phyloP scores from a whole-genome alignment of 2,888 invertebrate genomes.

The Acanthopleura granulata region DNA sequence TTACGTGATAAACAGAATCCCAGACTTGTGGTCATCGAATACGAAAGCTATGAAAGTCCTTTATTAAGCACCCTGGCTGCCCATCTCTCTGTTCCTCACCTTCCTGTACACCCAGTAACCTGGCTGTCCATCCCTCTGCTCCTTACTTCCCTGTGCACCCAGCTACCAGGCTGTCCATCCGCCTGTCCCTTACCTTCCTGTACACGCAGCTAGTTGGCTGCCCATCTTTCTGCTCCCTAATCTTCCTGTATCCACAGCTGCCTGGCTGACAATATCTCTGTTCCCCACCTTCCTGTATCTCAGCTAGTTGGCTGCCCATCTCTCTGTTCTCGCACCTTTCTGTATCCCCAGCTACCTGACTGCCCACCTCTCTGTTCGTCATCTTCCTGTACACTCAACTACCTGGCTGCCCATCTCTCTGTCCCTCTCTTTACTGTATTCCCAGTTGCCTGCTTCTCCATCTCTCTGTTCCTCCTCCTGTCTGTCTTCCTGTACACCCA shows the following conservation, averaged over 20 bases:
- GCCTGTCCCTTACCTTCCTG: not conserved
- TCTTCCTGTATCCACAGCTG: not conserved
- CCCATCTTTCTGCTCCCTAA: too few species aligned
- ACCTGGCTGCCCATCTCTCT: slow-evolving; percentile 19
- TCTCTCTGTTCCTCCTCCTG: slow-evolving; percentile 24
- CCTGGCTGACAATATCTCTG: too few species aligned
- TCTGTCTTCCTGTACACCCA: slow-evolving; percentile 15
- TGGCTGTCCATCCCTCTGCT: too few species aligned
- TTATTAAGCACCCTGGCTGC: not conserved
- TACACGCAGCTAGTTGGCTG: not conserved
- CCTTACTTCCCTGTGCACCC: not conserved
- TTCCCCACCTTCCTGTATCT: not conserved
- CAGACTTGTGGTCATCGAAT: too few species aligned
- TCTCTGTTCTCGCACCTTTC: not conserved
- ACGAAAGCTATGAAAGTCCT: too few species aligned
- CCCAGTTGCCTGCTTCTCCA: slow-evolving; percentile 15
- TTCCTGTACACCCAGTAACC: not conserved
- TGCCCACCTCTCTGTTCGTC: slow-evolving; percentile 13
- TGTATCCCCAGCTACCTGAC: slow-evolving; percentile 10
- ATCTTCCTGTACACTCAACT: not conserved
- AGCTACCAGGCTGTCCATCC: not conserved
- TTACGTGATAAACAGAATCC: too few species aligned
- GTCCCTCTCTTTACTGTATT: not conserved
- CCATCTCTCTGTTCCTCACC: slow-evolving; percentile 18
- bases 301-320: not conserved